Evolutionary conservation across 1,140 invertebrate genomes (phyloP), one percentile per base, ranked within the genome.

Genomic region (Triops cancriformis): DNA sequence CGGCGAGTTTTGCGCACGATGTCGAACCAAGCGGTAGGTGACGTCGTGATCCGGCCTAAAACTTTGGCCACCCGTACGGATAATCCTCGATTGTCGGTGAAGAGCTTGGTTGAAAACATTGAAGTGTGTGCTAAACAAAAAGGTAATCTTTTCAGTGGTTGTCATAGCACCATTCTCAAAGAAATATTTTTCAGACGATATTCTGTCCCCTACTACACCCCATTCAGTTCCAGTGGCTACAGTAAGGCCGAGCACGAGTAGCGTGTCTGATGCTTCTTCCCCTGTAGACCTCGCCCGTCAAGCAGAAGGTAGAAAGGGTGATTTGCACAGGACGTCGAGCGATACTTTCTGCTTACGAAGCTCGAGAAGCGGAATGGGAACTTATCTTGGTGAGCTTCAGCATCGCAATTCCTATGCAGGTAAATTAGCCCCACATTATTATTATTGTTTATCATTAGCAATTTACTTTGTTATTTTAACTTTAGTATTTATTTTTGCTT

Each of bases 1-100:
- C 77, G 72, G 9, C 77, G 77, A 5, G 73, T 78, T 45, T 43
- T 78, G 26, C 77, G 77, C 14, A 73, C 78, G n/a, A 26, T 79
- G 4, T 73, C 75, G 7, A 72, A 18, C 51, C 51, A 64, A 14
- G 10, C 51, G 23, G 51, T 23, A 64, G 14, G 10, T 5, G n/a
- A 72, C 1, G 31, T 23, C 12, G 28, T 42, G 3, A 76, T 75
- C 28, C 76, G 76, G 41, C 75, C 75, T 42, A 72, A 76, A 23
- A 31, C 23, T 23, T n/a, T 76, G 9, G 64, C 64, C 5, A 73
- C 23, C 41, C 75, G 78, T 28, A 26, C 73, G 6, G 77, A 78
- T 26, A 76, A 45, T 27, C 37, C 37, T 18, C 64, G 72, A 9
- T 23, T 72, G 4, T 78, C 77, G 9, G 77, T 78, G 1, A 78